Conservation (phyloP, 2,888 invertebrate species). For the Colletes collaris region DNA sequence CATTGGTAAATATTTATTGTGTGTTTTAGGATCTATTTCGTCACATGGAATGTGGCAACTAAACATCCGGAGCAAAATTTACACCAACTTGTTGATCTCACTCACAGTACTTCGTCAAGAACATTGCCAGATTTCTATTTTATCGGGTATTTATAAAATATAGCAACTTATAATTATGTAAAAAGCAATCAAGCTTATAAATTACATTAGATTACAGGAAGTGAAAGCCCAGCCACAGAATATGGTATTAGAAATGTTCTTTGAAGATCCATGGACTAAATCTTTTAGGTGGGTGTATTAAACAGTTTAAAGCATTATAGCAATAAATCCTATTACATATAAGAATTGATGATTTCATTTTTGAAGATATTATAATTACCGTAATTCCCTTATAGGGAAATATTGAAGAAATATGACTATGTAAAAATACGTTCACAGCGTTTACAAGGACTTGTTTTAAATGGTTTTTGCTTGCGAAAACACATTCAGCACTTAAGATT, state of each 20-base stretch:
- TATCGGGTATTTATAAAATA: slow-evolving; percentile 86
- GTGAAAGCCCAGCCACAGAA: slow-evolving; percentile 94
- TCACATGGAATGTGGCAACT: slow-evolving; percentile 96
- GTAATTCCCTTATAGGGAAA: slow-evolving; percentile 84
- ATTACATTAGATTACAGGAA: slow-evolving; percentile 89
- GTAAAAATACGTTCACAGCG: slow-evolving; percentile 92
- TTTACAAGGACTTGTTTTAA: slow-evolving; percentile 92
- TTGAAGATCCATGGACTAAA: slow-evolving; percentile 94
- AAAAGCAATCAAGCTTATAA: slow-evolving; percentile 1
- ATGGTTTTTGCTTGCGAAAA: slow-evolving; percentile 90
- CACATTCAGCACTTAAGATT: slow-evolving; percentile 92
- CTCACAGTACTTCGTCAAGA: slow-evolving; percentile 86
- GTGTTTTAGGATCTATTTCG: slow-evolving; percentile 89
- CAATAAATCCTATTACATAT: not conserved
- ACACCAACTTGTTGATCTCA: slow-evolving; percentile 88
- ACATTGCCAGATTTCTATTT: slow-evolving; percentile 92
- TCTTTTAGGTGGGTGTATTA: slow-evolving; percentile 84
- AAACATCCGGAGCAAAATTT: slow-evolving; percentile 90
- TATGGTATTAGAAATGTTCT: slow-evolving; percentile 91
- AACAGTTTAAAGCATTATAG: not conserved
- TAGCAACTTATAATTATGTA: slow-evolving; percentile 79
- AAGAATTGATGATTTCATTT: not conserved
- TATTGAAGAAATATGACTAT: slow-evolving; percentile 88
- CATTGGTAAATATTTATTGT: not conserved
- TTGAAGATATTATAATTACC: not conserved